Evolutionary conservation across 1,140 invertebrate genomes (phyloP), one percentile per base, ranked within the genome.

Genomic region (Himalopsyche phryganea): DNA sequence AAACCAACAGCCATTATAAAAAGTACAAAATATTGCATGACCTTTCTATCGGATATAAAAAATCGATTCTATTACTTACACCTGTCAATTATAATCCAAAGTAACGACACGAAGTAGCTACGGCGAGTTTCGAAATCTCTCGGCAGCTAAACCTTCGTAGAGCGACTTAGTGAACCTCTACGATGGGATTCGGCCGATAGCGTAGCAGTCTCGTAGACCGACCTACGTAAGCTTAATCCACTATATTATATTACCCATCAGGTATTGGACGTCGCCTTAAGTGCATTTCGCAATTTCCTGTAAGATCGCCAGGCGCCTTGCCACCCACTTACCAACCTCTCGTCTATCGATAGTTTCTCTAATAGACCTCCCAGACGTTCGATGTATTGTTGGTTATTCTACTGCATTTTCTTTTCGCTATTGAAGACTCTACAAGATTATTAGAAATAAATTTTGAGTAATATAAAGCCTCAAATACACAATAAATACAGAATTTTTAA

Each of bases 221-320:
- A n/a, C n/a, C n/a, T n/a, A 47, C 32, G 59, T 23, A 36, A 50
- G 38, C 60, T 55, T 63, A 63, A 63, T 63, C 60, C 60, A 63
- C 60, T 63, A 63, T 58, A 63, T 63, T 63, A 63, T 63, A 63
- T 63, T 58, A 57, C 55, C 60, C 60, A 63, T 63, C 60, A 63
- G 60, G 60, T 63, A 63, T 63, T 63, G 60, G 60, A 58, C 60
- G 60, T 63, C 60, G 60, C 54, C 60, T 63, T 63, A 63, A 63
- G 60, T 63, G 60, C 60, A 63, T 63, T 63, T 63, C 57, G 60
- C 60, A 63, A 63, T 63, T 63, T 63, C 60, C 56, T 58, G 54
- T 52, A 54, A 53, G 60, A 45, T 42, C 14, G 42, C 13, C 14
- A 17, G 32, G 1, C 20, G 23, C 13, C 19, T 32, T 3, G 38